Conservation (phyloP, 2,797 vertebrate species). For the Microhierax caerulescens region DNA sequence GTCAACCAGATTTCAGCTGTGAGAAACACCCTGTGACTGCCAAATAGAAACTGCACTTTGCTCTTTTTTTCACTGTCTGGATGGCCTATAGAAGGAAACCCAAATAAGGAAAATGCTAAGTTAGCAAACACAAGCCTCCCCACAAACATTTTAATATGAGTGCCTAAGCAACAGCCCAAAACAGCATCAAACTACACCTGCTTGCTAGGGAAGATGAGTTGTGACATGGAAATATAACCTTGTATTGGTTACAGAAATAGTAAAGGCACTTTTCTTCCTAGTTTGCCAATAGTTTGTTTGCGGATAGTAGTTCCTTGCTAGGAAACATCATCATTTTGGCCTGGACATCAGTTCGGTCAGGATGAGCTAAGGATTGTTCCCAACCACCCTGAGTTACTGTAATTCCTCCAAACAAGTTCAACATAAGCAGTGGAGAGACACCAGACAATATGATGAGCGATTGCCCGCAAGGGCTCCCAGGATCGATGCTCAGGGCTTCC, state of each 20-base stretch:
- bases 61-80: not conserved
- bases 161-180: not conserved
- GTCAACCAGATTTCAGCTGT: not conserved
- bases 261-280: not conserved
- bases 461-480: not conserved
- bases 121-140: not conserved
- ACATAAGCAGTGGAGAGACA: accelerated
- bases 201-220: not conserved
- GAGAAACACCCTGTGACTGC: not conserved
- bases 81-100: not conserved
- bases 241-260: not conserved
- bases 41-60: not conserved
- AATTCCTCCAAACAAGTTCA: not conserved
- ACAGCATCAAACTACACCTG: not conserved
- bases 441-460: accelerated
- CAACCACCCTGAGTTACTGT: not conserved
- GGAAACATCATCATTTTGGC: not conserved
- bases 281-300: not conserved
- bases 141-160: not conserved
- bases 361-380: not conserved
- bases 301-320: not conserved
- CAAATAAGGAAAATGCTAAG: not conserved
- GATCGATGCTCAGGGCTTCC: accelerated
- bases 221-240: not conserved
- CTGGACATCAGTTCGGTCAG: not conserved